These are phyloP conservation scores for Orthosia incerta DNA, from an alignment of 2,888 invertebrate species.

Conservation along the genomic window DNA sequence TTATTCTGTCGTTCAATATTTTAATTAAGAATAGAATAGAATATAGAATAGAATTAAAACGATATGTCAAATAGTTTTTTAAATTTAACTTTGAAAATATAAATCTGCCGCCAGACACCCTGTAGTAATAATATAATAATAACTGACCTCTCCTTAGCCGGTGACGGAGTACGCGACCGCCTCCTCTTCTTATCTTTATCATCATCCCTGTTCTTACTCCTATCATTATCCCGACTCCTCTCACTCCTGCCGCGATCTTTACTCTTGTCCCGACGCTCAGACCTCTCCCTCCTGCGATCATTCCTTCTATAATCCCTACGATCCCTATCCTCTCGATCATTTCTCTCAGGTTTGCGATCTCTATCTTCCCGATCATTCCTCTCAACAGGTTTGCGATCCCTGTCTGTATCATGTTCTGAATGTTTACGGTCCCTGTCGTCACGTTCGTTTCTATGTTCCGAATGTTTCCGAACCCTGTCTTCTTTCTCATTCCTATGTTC, in stretches of 20 bases:
- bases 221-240: slow-evolving; percentile 57
- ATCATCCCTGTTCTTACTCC: slow-evolving; percentile 58
- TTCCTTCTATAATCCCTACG: slow-evolving; percentile 48
- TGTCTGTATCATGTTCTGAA: slow-evolving; percentile 26
- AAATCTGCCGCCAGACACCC: too few relatives aligned
- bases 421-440: slow-evolving; percentile 42
- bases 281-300: slow-evolving; percentile 58
- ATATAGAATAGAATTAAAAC: too few relatives aligned
- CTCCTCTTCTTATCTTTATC: slow-evolving; percentile 69
- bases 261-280: slow-evolving; percentile 61
- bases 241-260: slow-evolving; percentile 55
- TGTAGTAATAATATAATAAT: too few relatives aligned
- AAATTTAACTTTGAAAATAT: too few relatives aligned
- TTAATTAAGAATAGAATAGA: too few relatives aligned
- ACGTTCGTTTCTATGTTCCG: slow-evolving; percentile 37
- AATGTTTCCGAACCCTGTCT: slow-evolving; percentile 43
- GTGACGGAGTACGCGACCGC: slow-evolving; percentile 79
- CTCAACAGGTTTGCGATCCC: slow-evolving; percentile 38
- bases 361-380: slow-evolving; percentile 17
- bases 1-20: too few relatives aligned
- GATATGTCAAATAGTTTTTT: too few relatives aligned
- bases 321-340: slow-evolving; percentile 52
- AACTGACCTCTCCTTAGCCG: slow-evolving; percentile 67
- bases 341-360: slow-evolving; percentile 21
- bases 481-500: slow-evolving; percentile 45